Percentiles rank a stretch among this genome's conserved stretches.
phyloP scores from a whole-genome alignment of 2,797 vertebrate species.

The Synaphobranchus kaupii region DNA sequence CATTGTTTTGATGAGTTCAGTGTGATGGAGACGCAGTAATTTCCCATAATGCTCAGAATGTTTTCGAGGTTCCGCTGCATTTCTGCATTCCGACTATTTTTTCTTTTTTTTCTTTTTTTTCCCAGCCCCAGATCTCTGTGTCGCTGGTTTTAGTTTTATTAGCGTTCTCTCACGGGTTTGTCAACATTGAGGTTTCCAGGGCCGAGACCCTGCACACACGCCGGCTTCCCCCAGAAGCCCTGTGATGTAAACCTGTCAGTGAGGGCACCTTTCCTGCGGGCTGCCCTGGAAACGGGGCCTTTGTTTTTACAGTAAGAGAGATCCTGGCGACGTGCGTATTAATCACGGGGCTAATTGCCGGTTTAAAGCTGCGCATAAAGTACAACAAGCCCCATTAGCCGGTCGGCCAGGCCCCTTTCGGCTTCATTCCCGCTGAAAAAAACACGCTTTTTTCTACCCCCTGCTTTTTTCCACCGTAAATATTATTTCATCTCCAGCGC shows the following conservation, averaged over 20 bases:
- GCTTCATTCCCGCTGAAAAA: constrained; percentile 57
- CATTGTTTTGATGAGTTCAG: neutral
- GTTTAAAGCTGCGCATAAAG: constrained; percentile 1
- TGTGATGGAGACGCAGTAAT: neutral
- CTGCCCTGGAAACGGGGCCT: neutral
- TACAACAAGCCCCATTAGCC: constrained; percentile 14
- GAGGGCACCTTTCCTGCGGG: constrained; percentile 19
- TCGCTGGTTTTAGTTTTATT: neutral
- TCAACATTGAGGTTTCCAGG: neutral
- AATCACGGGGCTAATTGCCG: neutral
- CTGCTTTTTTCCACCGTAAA: constrained; percentile 65
- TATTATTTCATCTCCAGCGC: constrained; percentile 65
- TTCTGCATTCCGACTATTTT: neutral
- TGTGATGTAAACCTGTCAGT: constrained; percentile 4
- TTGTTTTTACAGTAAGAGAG: constrained; percentile 18
- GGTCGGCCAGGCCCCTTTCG: constrained; percentile 40
- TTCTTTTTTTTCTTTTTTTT: too few relatives aligned
- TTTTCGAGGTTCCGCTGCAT: neutral
- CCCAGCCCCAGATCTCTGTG: neutral
- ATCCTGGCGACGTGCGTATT: neutral
- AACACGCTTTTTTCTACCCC: constrained; percentile 67
- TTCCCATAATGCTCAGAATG: neutral
- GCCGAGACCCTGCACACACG: neutral
- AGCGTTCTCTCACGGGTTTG: neutral
- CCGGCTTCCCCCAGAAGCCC: neutral